Percentiles rank a stretch among this genome's conserved stretches.
phyloP scores from a whole-genome alignment of 2,888 invertebrate species.

The Dermolepida albohirtum region DNA sequence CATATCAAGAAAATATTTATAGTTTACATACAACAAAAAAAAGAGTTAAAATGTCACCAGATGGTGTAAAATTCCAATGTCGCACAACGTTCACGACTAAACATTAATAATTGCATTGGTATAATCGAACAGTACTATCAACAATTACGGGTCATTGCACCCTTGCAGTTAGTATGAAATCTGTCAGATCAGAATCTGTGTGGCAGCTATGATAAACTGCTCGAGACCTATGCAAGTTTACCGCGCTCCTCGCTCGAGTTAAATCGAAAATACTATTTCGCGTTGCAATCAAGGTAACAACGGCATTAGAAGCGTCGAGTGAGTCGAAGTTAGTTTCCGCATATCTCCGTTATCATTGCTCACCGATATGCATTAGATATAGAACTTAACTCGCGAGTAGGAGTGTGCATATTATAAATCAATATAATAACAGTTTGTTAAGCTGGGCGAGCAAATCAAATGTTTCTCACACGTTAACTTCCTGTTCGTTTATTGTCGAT shows the following conservation, averaged over 20 bases:
- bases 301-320: too few species aligned
- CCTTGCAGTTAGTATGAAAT: conserved; percentile 49
- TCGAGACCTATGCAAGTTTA: conserved; percentile 41
- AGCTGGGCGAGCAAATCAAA: too few species aligned
- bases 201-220: conserved; percentile 49
- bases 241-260: conserved; percentile 20
- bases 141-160: conserved; percentile 50
- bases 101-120: conserved; percentile 43
- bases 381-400: conserved; percentile 5
- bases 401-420: too few species aligned
- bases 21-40: background rate
- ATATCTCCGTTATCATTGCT: conserved; percentile 40
- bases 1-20: too few species aligned
- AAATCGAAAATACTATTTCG: conserved; percentile 43
- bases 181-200: conserved; percentile 49
- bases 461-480: too few species aligned
- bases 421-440: too few species aligned
- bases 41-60: conserved; percentile 36
- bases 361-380: conserved; percentile 19
- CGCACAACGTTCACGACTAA: conserved; percentile 12
- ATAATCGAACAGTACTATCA: conserved; percentile 45
- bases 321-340: conserved; percentile 37
- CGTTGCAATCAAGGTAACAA: background rate
- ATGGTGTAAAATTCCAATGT: conserved; percentile 41
- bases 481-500: too few species aligned